phyloP scores from a whole-genome alignment of 2,797 vertebrate species.

The Microhierax caerulescens region DNA sequence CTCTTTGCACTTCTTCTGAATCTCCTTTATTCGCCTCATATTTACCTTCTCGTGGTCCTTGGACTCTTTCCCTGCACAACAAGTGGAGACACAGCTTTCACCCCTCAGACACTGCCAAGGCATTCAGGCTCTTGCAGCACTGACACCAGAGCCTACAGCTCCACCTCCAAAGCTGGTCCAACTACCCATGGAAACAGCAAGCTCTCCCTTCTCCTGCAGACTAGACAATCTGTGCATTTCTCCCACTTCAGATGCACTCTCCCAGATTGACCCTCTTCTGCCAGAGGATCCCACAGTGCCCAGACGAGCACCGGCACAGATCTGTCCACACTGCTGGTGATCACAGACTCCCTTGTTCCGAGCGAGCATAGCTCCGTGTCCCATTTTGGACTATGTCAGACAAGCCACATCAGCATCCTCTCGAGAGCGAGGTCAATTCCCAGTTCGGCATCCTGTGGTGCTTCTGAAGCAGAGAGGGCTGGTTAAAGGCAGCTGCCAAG shows the following conservation, averaged over 20 bases:
- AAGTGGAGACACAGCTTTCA: background rate
- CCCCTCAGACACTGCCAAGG: background rate
- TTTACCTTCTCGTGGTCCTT: constrained; percentile 92
- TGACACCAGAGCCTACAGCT: background rate
- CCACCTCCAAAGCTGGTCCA: background rate
- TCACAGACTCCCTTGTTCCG: background rate
- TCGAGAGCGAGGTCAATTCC: background rate
- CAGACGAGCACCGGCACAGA: background rate
- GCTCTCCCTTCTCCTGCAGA: background rate
- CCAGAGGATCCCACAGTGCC: background rate
- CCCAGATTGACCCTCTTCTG: background rate
- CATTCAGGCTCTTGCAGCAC: background rate
- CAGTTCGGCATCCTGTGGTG: background rate
- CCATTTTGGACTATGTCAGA: background rate
- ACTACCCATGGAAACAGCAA: background rate
- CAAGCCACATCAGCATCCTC: background rate
- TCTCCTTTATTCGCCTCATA: constrained; percentile 86
- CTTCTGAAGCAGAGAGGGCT: background rate
- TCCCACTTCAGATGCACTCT: background rate
- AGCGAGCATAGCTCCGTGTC: background rate
- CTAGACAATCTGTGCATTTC: background rate
- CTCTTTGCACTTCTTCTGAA: constrained; percentile 88
- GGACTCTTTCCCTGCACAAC: constrained; percentile 76
- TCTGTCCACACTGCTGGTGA: background rate
- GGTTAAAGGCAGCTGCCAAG: background rate